Evolutionary conservation across 1,140 invertebrate species (phyloP).

Genomic region (Drosophila quadrilineata): DNA sequence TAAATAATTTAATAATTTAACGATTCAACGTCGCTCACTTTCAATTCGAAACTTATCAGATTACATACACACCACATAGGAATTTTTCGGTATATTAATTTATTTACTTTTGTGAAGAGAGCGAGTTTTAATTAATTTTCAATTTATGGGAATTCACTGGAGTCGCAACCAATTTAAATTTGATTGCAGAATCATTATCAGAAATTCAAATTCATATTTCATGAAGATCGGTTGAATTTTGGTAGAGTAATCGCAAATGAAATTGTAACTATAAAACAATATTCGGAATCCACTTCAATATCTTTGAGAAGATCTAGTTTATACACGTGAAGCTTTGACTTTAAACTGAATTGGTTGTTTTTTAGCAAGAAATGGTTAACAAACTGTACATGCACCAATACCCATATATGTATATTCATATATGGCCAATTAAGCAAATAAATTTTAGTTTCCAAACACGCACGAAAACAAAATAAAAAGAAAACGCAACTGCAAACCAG

Average conservation of each 20-base stretch:
- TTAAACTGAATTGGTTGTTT: too few relatives aligned
- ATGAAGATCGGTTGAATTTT: too few relatives aligned
- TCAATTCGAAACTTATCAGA: not conserved
- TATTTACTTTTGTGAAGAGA: too few relatives aligned
- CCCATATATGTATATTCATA: not conserved
- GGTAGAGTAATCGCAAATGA: too few relatives aligned
- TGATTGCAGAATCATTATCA: slow-evolving; percentile 18
- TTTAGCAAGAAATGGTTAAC: too few relatives aligned
- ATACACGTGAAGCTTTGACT: too few relatives aligned
- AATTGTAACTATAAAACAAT: too few relatives aligned
- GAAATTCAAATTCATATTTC: too few relatives aligned
- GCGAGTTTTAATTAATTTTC: slow-evolving; percentile 39
- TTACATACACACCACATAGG: not conserved
- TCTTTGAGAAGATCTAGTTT: too few relatives aligned
- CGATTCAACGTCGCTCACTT: not conserved
- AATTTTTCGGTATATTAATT: too few relatives aligned
- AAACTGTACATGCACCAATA: too few relatives aligned
- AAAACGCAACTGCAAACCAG: slow-evolving; percentile 67
- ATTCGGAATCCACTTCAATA: too few relatives aligned
- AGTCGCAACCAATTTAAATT: not conserved
- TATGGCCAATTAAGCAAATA: slow-evolving; percentile 30
- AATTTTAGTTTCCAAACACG: slow-evolving; percentile 54
- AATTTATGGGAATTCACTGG: slow-evolving; percentile 26
- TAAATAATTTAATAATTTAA: slow-evolving; percentile 8
- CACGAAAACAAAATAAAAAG: slow-evolving; percentile 47